Evolutionary conservation across 2,888 invertebrate genomes (phyloP), one percentile per base, ranked within the genome.

Genomic region (Mayetiola destructor): DNA sequence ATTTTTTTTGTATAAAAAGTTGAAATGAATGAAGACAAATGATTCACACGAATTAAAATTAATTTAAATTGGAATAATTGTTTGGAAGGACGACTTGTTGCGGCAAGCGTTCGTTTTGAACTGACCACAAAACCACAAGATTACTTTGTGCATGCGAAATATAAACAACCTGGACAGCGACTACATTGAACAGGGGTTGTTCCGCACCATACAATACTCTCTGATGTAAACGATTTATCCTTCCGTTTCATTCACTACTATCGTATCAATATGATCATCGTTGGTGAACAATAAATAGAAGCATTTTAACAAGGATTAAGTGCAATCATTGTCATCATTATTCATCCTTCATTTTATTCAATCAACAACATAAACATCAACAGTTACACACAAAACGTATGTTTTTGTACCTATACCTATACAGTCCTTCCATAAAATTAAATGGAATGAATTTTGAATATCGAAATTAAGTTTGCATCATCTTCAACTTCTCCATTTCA

Each of bases 61-160:
- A 16, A n/a, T 6, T 48, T n/a, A n/a, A 14, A 14, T 48, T 27
- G 16, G 3, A 6, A 14, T 3, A 4, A 9, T 27, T 2, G 3
- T 12, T 10, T 37, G n/a, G 20, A n/a, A 42, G 27, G 18, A 9
- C 48, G 48, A 48, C 48, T 48, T 48, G 48, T 48, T 48, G 48
- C 48, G 27, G 16, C 27, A 48, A 48, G 16, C 27, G 48, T 48
- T 48, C 48, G 16, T n/a, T 27, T n/a, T 27, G 48, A 48, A 48
- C 48, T 48, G 48, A 48, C 48, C 48, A 48, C 48, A 27, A 48
- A 42, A 48, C 48, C 48, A 16, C 48, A 48, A 48, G 27, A 48
- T 48, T n/a, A 16, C 27, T 48, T 48, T 48, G 1, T n/a, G n/a
- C n/a, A n/a, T n/a, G n/a, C n/a, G 3, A 48, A 48, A 27, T 48